phyloP scores from a whole-genome alignment of 53 echinoderm and acorn worm genomes.

The Arbacia lixula region DNA sequence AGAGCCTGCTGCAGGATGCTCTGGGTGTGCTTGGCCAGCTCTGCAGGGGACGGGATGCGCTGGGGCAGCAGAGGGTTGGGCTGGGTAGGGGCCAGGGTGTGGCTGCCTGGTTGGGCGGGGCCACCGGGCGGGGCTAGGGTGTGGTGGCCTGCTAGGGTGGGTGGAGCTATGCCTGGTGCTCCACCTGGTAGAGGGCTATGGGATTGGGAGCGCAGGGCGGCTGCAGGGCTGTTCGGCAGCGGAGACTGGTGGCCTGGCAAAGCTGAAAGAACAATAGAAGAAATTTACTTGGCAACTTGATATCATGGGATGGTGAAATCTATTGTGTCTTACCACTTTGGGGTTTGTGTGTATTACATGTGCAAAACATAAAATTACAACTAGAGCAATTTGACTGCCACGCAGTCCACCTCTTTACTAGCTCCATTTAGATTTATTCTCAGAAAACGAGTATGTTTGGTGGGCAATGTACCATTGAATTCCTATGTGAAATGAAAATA shows the following conservation, averaged over 20 bases:
- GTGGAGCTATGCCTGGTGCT: conserved; percentile 62
- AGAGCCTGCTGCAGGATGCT: conserved; percentile 95
- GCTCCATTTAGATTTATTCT: too few species aligned
- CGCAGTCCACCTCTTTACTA: too few species aligned
- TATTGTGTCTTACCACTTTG: too few species aligned
- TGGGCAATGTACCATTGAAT: too few species aligned
- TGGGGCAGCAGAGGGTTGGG: conserved; percentile 79
- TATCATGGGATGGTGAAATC: too few species aligned
- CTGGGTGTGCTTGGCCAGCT: conserved; percentile 98
- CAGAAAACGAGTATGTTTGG: too few species aligned
- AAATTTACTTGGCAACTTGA: too few species aligned
- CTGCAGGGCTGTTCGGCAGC: conserved; percentile 60
- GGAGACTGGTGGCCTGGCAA: conserved; percentile 82
- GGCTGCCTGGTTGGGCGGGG: conserved; percentile 26
- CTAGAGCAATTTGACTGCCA: too few species aligned
- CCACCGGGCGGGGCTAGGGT: conserved; percentile 47
- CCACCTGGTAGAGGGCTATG: conserved; percentile 70
- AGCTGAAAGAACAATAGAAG: conserved; percentile 30
- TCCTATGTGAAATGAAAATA: too few species aligned
- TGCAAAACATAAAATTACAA: too few species aligned
- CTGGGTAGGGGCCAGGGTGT: conserved; percentile 68
- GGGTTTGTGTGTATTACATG: too few species aligned
- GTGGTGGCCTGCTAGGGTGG: conserved; percentile 51
- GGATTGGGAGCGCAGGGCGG: conserved; percentile 37
- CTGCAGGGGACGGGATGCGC: conserved; percentile 96